A percentile compares a stretch with the other conserved stretches of the same genome.
Evolutionary conservation across 35 echinoderm and acorn worm genomes (phyloP).

Genomic region (Stichopus chloronotus): DNA sequence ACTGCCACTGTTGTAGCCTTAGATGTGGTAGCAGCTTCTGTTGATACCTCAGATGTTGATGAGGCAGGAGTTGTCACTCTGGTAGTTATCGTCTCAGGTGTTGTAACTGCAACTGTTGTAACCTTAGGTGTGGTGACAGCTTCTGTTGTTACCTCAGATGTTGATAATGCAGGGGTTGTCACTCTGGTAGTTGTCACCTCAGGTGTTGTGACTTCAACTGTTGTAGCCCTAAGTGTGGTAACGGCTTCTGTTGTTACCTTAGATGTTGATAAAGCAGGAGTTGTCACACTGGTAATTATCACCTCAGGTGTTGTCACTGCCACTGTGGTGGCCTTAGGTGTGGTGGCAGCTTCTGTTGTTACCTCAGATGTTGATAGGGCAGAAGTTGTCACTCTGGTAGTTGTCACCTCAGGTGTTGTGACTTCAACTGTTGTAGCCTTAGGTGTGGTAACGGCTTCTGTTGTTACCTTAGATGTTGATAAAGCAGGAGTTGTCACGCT

Average conservation of each 20-base stretch:
- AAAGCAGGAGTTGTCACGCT: no score
- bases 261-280: not conserved
- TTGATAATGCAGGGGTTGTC: not conserved
- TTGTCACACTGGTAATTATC: not conserved
- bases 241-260: not conserved
- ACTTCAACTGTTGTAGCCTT: no score
- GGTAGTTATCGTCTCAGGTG: not conserved
- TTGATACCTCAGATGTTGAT: no score
- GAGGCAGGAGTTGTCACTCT: no score
- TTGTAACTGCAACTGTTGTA: not conserved
- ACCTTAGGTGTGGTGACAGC: not conserved
- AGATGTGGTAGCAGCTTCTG: no score
- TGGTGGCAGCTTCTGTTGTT: not conserved
- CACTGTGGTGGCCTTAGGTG: not conserved
- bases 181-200: not conserved
- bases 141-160: no score
- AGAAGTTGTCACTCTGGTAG: conserved; percentile 6
- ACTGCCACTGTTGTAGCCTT: no score
- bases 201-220: not conserved
- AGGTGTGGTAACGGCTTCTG: no score
- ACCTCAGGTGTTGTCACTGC: conserved; percentile 15
- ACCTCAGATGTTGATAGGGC: conserved; percentile 21
- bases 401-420: no score
- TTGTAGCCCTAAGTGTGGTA: not conserved
- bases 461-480: no score